Evolutionary conservation across 2,113 vertebrate species (phyloP), one percentile per base, ranked within the genome.

Genomic region (Amblyopsis rosae): DNA sequence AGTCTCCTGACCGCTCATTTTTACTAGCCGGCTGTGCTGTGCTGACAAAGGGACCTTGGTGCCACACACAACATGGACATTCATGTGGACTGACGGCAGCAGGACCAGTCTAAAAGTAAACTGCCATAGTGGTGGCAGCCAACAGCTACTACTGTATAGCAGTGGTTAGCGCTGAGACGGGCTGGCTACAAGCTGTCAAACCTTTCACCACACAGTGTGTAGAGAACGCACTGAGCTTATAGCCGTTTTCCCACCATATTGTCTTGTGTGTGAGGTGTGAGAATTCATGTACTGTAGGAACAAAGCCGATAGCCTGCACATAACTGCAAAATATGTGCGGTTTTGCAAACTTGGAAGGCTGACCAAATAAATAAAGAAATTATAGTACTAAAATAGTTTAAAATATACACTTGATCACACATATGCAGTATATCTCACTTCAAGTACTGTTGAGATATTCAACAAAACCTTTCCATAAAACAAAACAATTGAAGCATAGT

Each of bases 31-130:
- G 3, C 55, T 49, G 67, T 58, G 50, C 13, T 41, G 0, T 59
- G 2, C 8, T 1, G 11, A 64, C 53, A 60, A 59, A 70, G 58
- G 67, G 8, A 55, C 66, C 15, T 12, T n/a, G 12, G 61, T n/a
- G 57, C 70, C 70, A 55, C 12, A 48, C 55, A 73, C 65, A 48
- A 68, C 65, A 49, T 1, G 67, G 62, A 54, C 62, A 64, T 80
- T 76, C 67, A 53, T 41, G 50, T 35, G 41, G n/a, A 56, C 56
- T 7, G 45, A 62, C 35, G 48, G 61, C 56, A 35, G 9, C 10
- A 35, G n/a, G 47, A 59, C 8, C 48, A 12, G 19, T 59, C 41
- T 0, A 7, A 59, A 10, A 56, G 48, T 6, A 17, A 50, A 50
- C 61, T 63, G 47, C 17, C 47, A 12, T 12, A 11, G 17, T 46